Evolutionary conservation across 2,797 vertebrate species (phyloP).

Genomic region (Morelia viridis): DNA sequence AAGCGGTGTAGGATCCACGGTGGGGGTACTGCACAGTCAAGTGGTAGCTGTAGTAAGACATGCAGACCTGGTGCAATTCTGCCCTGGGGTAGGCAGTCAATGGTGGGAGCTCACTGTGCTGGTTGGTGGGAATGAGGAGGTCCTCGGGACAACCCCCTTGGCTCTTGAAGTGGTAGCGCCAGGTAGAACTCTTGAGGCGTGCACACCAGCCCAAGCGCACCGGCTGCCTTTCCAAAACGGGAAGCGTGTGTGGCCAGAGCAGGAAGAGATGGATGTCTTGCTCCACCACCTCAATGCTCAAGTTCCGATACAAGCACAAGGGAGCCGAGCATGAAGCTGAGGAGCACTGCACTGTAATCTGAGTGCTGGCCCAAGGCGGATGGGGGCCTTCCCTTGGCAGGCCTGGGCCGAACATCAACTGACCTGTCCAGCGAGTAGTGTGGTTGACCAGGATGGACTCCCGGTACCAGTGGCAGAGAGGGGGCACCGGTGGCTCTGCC

Average conservation of each 20-base stretch:
- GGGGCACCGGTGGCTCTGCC: neutral
- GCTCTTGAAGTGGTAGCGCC: conserved; percentile 61
- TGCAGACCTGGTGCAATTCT: conserved; percentile 36
- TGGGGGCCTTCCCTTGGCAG: neutral
- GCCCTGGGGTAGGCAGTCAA: conserved; percentile 29
- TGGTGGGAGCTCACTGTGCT: neutral
- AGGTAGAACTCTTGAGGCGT: conserved; percentile 34
- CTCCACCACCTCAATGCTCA: conserved; percentile 35
- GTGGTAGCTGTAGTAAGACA: conserved; percentile 55
- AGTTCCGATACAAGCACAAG: conserved; percentile 42
- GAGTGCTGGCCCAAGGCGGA: neutral
- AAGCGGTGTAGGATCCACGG: conserved; percentile 14
- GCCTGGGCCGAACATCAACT: neutral
- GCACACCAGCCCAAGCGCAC: conserved; percentile 63
- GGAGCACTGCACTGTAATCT: conserved; percentile 38
- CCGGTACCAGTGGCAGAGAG: conserved; percentile 25
- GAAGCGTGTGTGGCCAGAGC: conserved; percentile 29
- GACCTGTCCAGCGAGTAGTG: conserved; percentile 47
- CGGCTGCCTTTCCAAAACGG: neutral
- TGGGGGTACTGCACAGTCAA: conserved; percentile 41
- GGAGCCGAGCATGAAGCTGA: conserved; percentile 43
- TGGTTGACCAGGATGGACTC: conserved; percentile 31
- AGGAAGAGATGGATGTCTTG: conserved; percentile 43
- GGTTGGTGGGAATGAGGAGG: conserved; percentile 42
- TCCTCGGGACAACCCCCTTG: conserved; percentile 14